Evolutionary conservation across 2,113 vertebrate species (phyloP).

Genomic region (Cinclus cinclus): DNA sequence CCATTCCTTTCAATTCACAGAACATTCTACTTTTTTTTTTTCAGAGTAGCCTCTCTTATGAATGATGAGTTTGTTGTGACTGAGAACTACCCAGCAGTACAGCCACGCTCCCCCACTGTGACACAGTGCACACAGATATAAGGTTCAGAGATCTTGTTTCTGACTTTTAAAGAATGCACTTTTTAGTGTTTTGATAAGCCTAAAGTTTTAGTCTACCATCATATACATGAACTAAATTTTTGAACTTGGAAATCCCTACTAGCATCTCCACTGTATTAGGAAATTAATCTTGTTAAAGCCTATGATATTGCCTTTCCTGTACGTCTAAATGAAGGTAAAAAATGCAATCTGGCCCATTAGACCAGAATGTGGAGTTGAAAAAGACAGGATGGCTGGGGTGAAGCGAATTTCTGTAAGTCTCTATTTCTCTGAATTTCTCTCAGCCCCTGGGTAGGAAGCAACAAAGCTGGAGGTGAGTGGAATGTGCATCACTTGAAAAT

Average conservation of each 20-base stretch:
- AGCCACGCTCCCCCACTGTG: background rate
- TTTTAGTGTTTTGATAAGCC: background rate
- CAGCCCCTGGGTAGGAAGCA: background rate
- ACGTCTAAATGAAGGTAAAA: background rate
- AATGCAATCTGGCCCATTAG: background rate
- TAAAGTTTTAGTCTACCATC: background rate
- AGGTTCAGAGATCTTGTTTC: background rate
- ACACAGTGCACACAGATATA: fast-evolving
- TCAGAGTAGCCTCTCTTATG: background rate
- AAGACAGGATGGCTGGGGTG: background rate
- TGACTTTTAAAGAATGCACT: background rate
- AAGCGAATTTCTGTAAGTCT: background rate
- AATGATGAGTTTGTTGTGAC: background rate
- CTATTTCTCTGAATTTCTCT: background rate
- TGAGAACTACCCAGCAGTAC: background rate
- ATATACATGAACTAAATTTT: background rate
- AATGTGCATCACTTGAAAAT: background rate
- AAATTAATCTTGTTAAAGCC: background rate
- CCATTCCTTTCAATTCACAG: background rate
- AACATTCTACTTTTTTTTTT: background rate
- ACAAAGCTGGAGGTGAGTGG: background rate
- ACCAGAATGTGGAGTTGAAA: background rate
- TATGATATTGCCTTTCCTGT: background rate
- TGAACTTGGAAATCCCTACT: background rate
- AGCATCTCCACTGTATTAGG: background rate